Evolutionary conservation across 2,888 invertebrate genomes (phyloP), one percentile per base, ranked within the genome.

Genomic region (Caenorhabditis sp.): DNA sequence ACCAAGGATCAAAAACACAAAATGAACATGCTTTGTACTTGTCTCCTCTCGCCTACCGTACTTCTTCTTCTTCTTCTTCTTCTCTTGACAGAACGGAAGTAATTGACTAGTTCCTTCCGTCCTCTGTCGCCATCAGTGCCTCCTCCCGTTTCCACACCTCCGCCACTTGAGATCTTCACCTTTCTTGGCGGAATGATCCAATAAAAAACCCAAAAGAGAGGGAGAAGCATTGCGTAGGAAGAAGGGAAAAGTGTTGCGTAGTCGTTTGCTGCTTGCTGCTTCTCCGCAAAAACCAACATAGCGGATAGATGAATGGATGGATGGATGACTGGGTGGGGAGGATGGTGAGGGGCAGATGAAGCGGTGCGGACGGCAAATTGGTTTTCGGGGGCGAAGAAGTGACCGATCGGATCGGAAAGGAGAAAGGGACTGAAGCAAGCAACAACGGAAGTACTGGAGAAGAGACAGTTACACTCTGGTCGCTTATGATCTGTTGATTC

Each of bases 221-320:
- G 70, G 61, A 50, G 50, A 50, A 20, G 50, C 51, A 51, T 40
- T 15, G 47, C 50, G 50, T n/a, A n/a, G n/a, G n/a, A n/a, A n/a
- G n/a, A 44, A 56, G 53, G 24, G 64, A 56, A 60, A 50, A 58
- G 69, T 69, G 69, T 69, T 69, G 58, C 69, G 47, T 61, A 32
- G 44, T 26, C 51, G 47, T 61, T 51, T 44, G n/a, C n/a, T n/a
- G n/a, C n/a, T n/a, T n/a, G n/a, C n/a, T n/a, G n/a, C n/a, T n/a
- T n/a, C n/a, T n/a, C 70, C 61, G 61, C 70, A 61, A 70, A 61
- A 61, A 70, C 60, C 60, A 60, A 69, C 69, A 61, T 61, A 61
- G 58, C 51, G 70, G 70, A n/a, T 22, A 15, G 24, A n/a, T n/a
- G n/a, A n/a, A n/a, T n/a, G n/a, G n/a, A n/a, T n/a, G n/a, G 40